A percentile compares a stretch with the other conserved stretches of the same genome.
phyloP scores from a whole-genome alignment of 2,797 vertebrate species.

The Lophotriccus pileatus region DNA sequence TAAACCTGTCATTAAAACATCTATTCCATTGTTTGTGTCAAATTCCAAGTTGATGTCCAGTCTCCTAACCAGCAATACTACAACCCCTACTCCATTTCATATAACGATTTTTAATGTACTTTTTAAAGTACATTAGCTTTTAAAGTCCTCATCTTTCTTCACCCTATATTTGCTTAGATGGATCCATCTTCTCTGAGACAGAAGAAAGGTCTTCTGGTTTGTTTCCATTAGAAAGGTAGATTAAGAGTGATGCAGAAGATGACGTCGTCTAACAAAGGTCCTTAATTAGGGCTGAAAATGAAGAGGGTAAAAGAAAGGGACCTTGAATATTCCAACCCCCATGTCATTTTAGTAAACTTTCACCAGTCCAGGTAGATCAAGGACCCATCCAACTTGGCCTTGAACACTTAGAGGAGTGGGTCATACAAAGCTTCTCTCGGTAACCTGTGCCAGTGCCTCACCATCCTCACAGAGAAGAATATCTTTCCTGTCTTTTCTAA shows the following conservation, averaged over 20 bases:
- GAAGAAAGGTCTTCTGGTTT: background rate
- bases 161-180: background rate
- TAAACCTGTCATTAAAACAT: background rate
- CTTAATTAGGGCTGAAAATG: background rate
- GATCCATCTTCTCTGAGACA: background rate
- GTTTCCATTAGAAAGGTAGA: background rate
- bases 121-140: background rate
- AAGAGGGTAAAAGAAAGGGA: background rate
- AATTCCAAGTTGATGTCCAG: background rate
- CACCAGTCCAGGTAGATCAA: background rate
- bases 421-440: background rate
- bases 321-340: background rate
- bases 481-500: background rate
- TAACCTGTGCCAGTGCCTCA: background rate
- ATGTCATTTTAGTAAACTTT: background rate
- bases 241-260: background rate
- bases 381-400: background rate
- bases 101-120: background rate
- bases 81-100: background rate
- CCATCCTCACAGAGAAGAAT: background rate
- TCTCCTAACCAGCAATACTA: background rate
- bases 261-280: background rate
- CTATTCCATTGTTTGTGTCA: background rate
- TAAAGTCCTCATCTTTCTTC: background rate
- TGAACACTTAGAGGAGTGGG: background rate